Conservation (phyloP, 2,113 vertebrate genomes). For the Ibidorhyncha struthersii region DNA sequence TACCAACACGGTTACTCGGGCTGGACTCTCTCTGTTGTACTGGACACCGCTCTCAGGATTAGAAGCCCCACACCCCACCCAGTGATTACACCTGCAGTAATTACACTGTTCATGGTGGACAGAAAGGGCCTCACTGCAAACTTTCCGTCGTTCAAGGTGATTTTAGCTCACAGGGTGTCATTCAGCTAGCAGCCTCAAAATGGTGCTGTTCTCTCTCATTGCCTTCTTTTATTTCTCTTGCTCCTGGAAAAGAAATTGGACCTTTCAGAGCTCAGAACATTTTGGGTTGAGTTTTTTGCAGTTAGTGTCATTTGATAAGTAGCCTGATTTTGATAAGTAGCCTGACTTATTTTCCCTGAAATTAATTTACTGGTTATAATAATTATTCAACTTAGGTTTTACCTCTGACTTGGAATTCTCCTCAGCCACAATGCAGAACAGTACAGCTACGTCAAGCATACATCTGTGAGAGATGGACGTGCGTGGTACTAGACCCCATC, state of each 20-base stretch:
- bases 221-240: not conserved
- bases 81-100: not conserved
- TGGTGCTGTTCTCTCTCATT: not conserved
- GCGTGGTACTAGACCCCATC: not conserved
- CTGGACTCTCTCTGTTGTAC: not conserved
- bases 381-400: not conserved
- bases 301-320: not conserved
- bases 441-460: not conserved
- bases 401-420: not conserved
- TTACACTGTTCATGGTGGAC: not conserved
- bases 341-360: not conserved
- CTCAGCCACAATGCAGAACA: not conserved
- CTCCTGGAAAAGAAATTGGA: not conserved
- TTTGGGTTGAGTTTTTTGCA: not conserved
- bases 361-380: not conserved
- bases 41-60: accelerated
- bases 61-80: not conserved
- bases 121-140: not conserved
- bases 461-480: not conserved
- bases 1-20: not conserved
- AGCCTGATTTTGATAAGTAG: not conserved
- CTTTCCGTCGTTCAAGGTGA: not conserved
- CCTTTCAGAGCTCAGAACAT: not conserved
- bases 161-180: not conserved
- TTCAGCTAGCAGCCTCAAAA: not conserved